Conservation (phyloP, 1,140 invertebrate species). For the Gyrodactylus bullatarudis region DNA sequence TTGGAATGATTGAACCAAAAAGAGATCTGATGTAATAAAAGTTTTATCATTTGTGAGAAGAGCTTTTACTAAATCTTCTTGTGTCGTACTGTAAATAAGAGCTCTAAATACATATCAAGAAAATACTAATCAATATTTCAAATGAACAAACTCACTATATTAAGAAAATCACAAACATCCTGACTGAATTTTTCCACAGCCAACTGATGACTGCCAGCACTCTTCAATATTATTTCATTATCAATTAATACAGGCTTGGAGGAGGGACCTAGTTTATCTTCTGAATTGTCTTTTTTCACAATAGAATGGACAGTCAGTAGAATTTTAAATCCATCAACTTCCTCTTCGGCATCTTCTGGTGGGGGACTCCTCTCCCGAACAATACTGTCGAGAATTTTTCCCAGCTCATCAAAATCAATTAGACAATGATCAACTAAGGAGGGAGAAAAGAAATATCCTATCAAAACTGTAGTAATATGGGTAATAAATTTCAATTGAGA, state of each 20-base stretch:
- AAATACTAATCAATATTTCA: too few species aligned
- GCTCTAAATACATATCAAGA: too few species aligned
- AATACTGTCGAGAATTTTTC: not conserved
- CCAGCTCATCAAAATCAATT: not conserved
- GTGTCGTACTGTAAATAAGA: too few species aligned
- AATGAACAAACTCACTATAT: too few species aligned
- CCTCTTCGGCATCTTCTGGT: not conserved
- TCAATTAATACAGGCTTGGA: not conserved
- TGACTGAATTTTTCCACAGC: not conserved
- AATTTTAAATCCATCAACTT: not conserved
- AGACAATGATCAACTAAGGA: not conserved
- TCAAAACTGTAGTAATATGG: too few species aligned
- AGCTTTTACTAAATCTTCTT: too few species aligned
- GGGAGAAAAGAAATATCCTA: too few species aligned
- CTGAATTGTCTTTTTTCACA: not conserved
- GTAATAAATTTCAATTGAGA: too few species aligned
- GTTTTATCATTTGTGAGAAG: too few species aligned
- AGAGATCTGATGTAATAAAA: too few species aligned
- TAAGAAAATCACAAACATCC: not conserved
- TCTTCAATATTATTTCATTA: not conserved
- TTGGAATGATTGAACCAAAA: too few species aligned
- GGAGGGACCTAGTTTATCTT: not conserved
- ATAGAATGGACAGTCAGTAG: not conserved
- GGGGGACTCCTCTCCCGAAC: not conserved
- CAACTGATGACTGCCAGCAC: not conserved